Evolutionary conservation across 2,113 vertebrate genomes (phyloP).

Genomic region (Mirounga angustirostris): DNA sequence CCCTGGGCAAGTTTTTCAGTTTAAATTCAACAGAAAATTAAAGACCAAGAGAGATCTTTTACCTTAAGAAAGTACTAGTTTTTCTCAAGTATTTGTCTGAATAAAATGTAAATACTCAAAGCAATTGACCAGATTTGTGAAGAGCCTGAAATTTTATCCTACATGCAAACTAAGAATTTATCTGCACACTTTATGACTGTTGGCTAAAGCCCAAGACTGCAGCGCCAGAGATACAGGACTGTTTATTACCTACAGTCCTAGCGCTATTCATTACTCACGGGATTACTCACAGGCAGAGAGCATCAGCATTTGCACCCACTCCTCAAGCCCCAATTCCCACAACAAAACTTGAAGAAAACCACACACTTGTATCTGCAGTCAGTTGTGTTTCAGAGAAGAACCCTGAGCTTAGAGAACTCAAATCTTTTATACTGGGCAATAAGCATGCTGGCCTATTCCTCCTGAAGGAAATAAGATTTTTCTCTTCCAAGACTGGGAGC

Average conservation of each 20-base stretch:
- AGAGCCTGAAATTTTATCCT: not conserved
- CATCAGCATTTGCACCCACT: not conserved
- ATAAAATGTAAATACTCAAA: constrained; percentile 57
- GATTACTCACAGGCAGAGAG: not conserved
- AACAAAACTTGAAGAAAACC: not conserved
- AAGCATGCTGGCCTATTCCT: not conserved
- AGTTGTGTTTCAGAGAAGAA: not conserved
- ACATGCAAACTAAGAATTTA: constrained; percentile 19
- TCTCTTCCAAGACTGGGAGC: not conserved
- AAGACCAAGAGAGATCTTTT: not conserved
- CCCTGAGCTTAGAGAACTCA: not conserved
- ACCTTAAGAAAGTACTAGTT: constrained; percentile 20
- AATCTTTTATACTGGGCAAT: not conserved
- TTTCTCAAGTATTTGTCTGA: constrained; percentile 22
- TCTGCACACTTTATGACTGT: not conserved
- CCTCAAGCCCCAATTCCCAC: not conserved
- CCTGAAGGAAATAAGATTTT: not conserved
- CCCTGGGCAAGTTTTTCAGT: not conserved
- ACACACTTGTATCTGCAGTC: not conserved
- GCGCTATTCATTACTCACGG: not conserved
- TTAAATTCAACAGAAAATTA: constrained; percentile 68
- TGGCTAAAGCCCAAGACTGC: not conserved
- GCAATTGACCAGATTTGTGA: constrained; percentile 47
- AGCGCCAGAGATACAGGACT: not conserved
- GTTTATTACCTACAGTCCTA: not conserved